phyloP scores from a whole-genome alignment of 2,113 vertebrate species.

The Sander vitreus region DNA sequence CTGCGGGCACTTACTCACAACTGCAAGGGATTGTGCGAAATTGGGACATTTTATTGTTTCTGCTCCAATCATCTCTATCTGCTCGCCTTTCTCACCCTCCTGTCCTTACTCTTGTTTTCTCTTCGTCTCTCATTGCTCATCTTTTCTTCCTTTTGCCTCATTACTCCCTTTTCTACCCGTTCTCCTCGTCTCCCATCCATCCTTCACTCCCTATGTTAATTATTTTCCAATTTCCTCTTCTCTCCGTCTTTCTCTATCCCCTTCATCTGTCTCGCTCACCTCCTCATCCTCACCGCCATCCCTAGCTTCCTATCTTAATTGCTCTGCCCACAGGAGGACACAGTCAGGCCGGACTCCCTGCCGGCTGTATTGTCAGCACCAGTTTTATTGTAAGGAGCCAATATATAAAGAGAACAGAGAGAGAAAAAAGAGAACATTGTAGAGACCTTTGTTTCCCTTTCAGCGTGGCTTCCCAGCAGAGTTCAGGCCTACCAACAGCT shows the following conservation, averaged over 20 bases:
- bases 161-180: not conserved
- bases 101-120: slow-evolving; percentile 8
- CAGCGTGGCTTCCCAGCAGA: slow-evolving; percentile 25
- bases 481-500: slow-evolving; percentile 22
- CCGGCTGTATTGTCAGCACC: slow-evolving; percentile 26
- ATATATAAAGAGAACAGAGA: slow-evolving; percentile 35
- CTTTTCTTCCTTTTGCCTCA: not conserved
- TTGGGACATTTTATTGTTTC: slow-evolving; percentile 63
- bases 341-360: slow-evolving; percentile 13
- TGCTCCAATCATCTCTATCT: slow-evolving; percentile 54
- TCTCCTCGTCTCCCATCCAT: not conserved
- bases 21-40: slow-evolving; percentile 70
- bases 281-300: slow-evolving; percentile 33
- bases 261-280: slow-evolving; percentile 37
- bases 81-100: not conserved
- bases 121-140: slow-evolving; percentile 17
- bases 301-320: slow-evolving; percentile 51
- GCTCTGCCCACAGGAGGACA: slow-evolving; percentile 48
- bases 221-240: slow-evolving; percentile 20
- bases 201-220: slow-evolving; percentile 23
- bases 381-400: slow-evolving; percentile 29
- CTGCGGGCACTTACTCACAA: slow-evolving; percentile 45
- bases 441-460: slow-evolving; percentile 50
- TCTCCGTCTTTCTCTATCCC: slow-evolving; percentile 4
- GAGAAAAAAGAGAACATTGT: not conserved